Percentiles rank a stretch among this genome's conserved stretches.
These are phyloP conservation scores for Mycalesis mineus DNA, from an alignment of 2,888 invertebrate genomes.

Conservation along the genomic window DNA sequence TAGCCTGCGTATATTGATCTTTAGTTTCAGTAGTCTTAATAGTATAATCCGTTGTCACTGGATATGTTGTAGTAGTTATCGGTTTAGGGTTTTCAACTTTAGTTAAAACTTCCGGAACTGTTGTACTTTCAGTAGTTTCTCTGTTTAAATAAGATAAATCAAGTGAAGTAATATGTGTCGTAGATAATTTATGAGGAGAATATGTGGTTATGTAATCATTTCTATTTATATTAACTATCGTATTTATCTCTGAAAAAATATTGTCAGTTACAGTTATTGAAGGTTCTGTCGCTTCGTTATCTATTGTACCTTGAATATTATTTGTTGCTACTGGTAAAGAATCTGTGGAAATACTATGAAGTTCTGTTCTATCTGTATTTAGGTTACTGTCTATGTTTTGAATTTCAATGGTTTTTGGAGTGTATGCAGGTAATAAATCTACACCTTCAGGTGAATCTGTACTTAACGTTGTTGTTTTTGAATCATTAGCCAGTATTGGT, in stretches of 20 bases:
- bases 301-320: not conserved
- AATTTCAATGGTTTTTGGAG: not conserved
- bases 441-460: not conserved
- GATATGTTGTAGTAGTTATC: not conserved
- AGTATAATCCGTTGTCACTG: not conserved
- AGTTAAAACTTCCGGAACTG: not conserved
- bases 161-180: not conserved
- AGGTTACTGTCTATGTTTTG: not conserved
- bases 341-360: not conserved
- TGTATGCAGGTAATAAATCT: not conserved
- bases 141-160: not conserved
- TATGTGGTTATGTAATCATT: not conserved
- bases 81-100: not conserved
- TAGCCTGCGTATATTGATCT: not conserved
- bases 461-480: not conserved
- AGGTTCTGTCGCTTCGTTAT: not conserved
- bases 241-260: not conserved
- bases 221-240: not conserved
- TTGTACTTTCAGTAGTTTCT: not conserved
- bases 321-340: not conserved
- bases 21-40: not conserved
- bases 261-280: not conserved
- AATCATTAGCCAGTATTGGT: not conserved
- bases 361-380: not conserved
- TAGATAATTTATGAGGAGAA: not conserved